A percentile compares a stretch with the other conserved stretches of the same genome.
phyloP scores from a whole-genome alignment of 2,797 vertebrate genomes.

The Spinus pinus region DNA sequence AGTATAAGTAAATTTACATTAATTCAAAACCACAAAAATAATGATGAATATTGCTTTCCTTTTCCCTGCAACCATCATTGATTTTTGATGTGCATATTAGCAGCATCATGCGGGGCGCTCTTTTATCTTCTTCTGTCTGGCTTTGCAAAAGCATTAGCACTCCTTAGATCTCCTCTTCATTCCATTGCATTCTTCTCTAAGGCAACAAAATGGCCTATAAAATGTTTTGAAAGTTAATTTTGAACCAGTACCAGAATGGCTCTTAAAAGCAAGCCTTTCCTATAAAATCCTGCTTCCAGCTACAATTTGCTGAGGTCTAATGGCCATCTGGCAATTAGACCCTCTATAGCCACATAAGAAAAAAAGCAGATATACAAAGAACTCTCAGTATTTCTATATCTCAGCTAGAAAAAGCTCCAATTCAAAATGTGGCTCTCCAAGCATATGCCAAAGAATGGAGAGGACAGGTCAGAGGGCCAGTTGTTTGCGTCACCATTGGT shows the following conservation, averaged over 20 bases:
- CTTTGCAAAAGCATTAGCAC: conserved; percentile 6
- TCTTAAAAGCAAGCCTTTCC: conserved; percentile 57
- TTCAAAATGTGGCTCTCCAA: conserved; percentile 24
- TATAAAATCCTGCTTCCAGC: conserved; percentile 66
- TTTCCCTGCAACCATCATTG: background rate
- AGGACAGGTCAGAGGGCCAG: conserved; percentile 66
- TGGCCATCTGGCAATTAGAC: conserved; percentile 40
- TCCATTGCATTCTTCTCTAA: conserved; percentile 42
- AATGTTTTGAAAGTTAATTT: conserved; percentile 50
- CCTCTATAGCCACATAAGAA: background rate
- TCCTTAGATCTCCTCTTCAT: conserved; percentile 1
- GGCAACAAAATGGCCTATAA: conserved; percentile 48
- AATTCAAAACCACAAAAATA: background rate
- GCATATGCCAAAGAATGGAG: conserved; percentile 42
- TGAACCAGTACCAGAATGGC: conserved; percentile 20
- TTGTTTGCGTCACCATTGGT: conserved; percentile 63
- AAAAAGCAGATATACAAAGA: conserved; percentile 18
- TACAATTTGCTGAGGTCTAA: conserved; percentile 64
- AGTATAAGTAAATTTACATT: background rate
- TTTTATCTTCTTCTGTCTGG: background rate
- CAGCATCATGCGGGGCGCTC: background rate
- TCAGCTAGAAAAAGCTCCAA: conserved; percentile 8
- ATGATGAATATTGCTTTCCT: background rate
- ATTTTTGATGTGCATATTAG: background rate
- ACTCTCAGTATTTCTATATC: conserved; percentile 19